A percentile compares a stretch with the other conserved stretches of the same genome.
Conservation (phyloP, 1,140 invertebrate species). For the Lordiphosa collinella region DNA sequence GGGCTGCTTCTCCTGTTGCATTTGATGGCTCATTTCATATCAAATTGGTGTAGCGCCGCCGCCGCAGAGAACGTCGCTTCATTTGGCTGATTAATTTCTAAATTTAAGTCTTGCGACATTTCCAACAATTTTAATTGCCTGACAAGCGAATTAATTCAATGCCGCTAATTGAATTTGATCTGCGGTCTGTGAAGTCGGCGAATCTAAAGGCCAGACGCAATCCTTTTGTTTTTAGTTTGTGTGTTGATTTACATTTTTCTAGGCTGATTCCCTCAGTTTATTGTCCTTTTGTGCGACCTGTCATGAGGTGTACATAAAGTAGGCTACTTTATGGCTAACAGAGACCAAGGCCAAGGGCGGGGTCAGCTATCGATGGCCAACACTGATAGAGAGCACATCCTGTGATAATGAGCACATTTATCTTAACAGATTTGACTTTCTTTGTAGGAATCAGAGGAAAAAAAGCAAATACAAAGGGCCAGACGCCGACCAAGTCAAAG, state of each 20-base stretch:
- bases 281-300: slow-evolving; percentile 58
- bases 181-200: slow-evolving; percentile 40
- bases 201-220: slow-evolving; percentile 37
- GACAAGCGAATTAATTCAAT: slow-evolving; percentile 79
- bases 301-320: slow-evolving; percentile 65
- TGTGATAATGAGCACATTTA: slow-evolving; percentile 77
- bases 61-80: slow-evolving; percentile 23
- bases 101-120: slow-evolving; percentile 71
- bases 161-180: slow-evolving; percentile 79
- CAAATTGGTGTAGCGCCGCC: slow-evolving; percentile 37
- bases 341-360: slow-evolving; percentile 15
- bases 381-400: slow-evolving; percentile 72
- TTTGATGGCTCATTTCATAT: slow-evolving; percentile 65
- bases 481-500: slow-evolving; percentile 24
- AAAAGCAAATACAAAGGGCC: slow-evolving; percentile 30
- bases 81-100: slow-evolving; percentile 72
- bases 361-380: slow-evolving; percentile 58
- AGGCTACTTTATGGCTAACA: slow-evolving; percentile 53
- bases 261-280: slow-evolving; percentile 15
- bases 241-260: slow-evolving; percentile 46
- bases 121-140: slow-evolving; percentile 77
- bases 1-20: slow-evolving; percentile 4
- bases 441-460: slow-evolving; percentile 19
- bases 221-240: slow-evolving; percentile 32
- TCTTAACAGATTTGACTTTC: slow-evolving; percentile 46